Percentiles rank a stretch among this genome's conserved stretches.
These are phyloP conservation scores for Meiosimyza platycephala DNA, from an alignment of 2,888 invertebrate genomes.

Conservation along the genomic window DNA sequence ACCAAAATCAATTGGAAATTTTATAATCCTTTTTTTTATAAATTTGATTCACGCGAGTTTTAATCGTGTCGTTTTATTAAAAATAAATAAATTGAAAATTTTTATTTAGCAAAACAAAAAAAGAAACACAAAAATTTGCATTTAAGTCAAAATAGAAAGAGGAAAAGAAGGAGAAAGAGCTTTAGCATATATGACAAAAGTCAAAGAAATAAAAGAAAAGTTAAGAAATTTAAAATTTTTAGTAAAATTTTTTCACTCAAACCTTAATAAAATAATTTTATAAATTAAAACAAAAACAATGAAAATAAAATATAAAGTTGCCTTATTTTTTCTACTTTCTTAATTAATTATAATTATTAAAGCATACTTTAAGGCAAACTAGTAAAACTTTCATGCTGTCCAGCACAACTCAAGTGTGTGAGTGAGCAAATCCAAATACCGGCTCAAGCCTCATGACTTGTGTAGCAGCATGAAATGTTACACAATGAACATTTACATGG, in stretches of 20 bases:
- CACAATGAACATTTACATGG: background rate
- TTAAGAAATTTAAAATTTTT: no score
- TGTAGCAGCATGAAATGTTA: background rate
- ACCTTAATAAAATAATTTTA: background rate
- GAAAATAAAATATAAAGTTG: background rate
- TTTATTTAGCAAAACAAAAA: slow-evolving; percentile 26
- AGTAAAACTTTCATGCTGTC: background rate
- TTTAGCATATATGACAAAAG: no score
- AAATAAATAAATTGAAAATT: slow-evolving; percentile 23
- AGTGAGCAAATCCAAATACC: background rate
- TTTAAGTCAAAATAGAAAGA: background rate
- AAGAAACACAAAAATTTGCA: slow-evolving; percentile 28
- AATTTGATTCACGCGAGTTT: slow-evolving; percentile 20
- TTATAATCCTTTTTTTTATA: background rate
- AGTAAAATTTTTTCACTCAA: no score
- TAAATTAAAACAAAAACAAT: slow-evolving; percentile 21
- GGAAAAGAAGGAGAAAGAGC: no score
- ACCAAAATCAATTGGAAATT: slow-evolving; percentile 18
- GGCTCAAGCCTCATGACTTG: background rate
- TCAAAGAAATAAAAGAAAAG: no score
- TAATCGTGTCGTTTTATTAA: background rate
- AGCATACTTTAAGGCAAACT: background rate
- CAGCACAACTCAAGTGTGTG: no score
- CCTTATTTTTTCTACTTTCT: background rate
- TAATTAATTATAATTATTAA: background rate